Conservation (phyloP, 1,140 invertebrate genomes). For the Drosophila dunni region DNA sequence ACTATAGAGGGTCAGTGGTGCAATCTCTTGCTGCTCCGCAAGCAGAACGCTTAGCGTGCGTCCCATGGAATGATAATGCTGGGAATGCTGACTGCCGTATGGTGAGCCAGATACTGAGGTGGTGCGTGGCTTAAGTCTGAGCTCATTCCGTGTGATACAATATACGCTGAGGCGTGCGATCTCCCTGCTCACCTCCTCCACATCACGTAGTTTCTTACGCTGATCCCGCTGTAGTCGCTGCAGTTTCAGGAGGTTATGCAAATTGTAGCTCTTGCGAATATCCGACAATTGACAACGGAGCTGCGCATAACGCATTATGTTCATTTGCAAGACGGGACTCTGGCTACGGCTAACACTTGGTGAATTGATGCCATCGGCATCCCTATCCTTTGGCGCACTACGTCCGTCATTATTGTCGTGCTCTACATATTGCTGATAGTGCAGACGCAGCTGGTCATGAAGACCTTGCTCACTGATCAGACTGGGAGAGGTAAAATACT, state of each 20-base stretch:
- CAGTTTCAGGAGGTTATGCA: constrained; percentile 87
- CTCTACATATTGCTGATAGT: constrained; percentile 66
- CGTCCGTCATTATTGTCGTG: constrained; percentile 37
- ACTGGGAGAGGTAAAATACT: constrained; percentile 91
- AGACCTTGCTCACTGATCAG: constrained; percentile 61
- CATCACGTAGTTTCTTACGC: constrained; percentile 83
- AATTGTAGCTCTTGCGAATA: constrained; percentile 90
- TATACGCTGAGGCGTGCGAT: constrained; percentile 71
- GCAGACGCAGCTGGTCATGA: constrained; percentile 63
- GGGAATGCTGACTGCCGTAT: constrained; percentile 38
- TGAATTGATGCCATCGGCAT: constrained; percentile 59
- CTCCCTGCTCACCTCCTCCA: constrained; percentile 80
- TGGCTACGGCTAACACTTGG: constrained; percentile 62
- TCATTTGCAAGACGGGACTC: constrained; percentile 60
- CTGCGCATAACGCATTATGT: constrained; percentile 66
- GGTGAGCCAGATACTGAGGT: constrained; percentile 58
- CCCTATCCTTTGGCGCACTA: constrained; percentile 32
- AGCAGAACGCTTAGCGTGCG: constrained; percentile 72
- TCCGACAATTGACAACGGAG: constrained; percentile 85
- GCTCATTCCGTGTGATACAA: constrained; percentile 75
- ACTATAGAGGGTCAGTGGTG: constrained; percentile 81
- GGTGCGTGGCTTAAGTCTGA: constrained; percentile 62
- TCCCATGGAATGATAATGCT: constrained; percentile 79
- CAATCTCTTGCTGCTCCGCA: constrained; percentile 68
- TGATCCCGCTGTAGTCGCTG: constrained; percentile 76